phyloP scores from a whole-genome alignment of 1,140 invertebrate genomes.

The Tetramorium parvispinum region DNA sequence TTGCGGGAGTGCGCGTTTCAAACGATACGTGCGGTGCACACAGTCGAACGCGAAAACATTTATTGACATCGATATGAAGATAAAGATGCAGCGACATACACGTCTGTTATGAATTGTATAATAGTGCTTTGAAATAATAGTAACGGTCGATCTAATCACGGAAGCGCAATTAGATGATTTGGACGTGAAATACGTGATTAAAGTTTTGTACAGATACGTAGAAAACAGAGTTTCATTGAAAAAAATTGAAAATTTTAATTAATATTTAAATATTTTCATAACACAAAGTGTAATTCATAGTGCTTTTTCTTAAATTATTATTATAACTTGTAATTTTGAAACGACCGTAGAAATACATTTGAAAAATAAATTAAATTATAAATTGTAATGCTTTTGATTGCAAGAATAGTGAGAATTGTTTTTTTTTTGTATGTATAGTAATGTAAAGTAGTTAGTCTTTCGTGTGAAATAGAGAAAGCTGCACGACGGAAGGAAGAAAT shows the following conservation, averaged over 20 bases:
- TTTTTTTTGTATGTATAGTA: not conserved
- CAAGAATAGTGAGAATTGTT: not conserved
- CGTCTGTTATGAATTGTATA: not conserved
- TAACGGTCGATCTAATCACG: not conserved
- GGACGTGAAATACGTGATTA: conserved; percentile 14
- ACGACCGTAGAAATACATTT: not conserved
- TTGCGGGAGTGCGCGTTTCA: not conserved
- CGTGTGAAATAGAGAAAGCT: conserved; percentile 19
- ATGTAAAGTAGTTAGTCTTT: conserved; percentile 20
- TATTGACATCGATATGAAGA: not conserved
- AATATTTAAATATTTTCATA: not conserved
- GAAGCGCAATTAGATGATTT: not conserved
- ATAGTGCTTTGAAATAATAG: not conserved
- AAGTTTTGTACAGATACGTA: not conserved
- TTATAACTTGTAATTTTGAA: not conserved
- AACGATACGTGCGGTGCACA: not conserved
- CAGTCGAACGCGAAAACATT: not conserved
- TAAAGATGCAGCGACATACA: not conserved
- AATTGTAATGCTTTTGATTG: not conserved
- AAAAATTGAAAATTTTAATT: not conserved
- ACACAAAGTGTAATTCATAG: not conserved
- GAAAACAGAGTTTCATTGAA: not conserved
- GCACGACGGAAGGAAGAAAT: not conserved
- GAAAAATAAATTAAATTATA: not conserved
- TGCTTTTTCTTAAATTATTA: not conserved